These are phyloP conservation scores for Pocillopora damicornis DNA, from an alignment of 64 coral and sea anemone species.

Conservation along the genomic window DNA sequence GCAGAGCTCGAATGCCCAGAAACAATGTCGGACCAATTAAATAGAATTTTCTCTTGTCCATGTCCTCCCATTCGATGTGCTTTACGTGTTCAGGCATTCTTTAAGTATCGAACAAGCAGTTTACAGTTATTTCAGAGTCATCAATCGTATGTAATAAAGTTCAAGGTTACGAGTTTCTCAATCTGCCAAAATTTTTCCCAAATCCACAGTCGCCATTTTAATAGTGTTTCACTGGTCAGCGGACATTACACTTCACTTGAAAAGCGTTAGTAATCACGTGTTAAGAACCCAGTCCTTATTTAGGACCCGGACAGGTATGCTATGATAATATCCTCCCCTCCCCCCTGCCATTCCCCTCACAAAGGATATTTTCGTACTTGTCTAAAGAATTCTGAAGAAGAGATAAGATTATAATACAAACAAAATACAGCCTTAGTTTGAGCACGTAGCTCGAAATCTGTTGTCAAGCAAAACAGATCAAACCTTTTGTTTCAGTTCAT, in stretches of 20 bases:
- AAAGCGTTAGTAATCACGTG: slow-evolving; percentile 3
- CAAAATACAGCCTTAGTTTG: too few relatives aligned
- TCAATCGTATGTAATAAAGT: not conserved
- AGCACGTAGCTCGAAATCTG: too few relatives aligned
- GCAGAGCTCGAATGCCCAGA: slow-evolving; percentile 74
- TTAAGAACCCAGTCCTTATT: not conserved
- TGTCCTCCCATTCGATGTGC: slow-evolving; percentile 95
- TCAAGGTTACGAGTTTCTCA: not conserved
- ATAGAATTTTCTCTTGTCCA: slow-evolving; percentile 95
- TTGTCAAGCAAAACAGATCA: too few relatives aligned
- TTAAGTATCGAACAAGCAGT: not conserved
- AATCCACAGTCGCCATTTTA: not conserved
- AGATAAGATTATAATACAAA: too few relatives aligned
- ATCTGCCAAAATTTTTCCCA: not conserved
- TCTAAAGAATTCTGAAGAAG: too few relatives aligned
- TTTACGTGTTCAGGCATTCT: slow-evolving; percentile 92
- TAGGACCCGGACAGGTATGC: too few relatives aligned
- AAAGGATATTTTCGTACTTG: too few relatives aligned
- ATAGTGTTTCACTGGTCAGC: not conserved
- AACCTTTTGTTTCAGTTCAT: too few relatives aligned
- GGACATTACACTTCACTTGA: not conserved
- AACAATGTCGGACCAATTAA: slow-evolving; percentile 93
- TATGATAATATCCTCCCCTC: too few relatives aligned
- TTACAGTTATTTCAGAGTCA: not conserved
- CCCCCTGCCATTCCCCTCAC: too few relatives aligned